A percentile compares a stretch with the other conserved stretches of the same genome.
These are phyloP conservation scores for Noctua comes DNA, from an alignment of 2,888 invertebrate species.

Conservation along the genomic window DNA sequence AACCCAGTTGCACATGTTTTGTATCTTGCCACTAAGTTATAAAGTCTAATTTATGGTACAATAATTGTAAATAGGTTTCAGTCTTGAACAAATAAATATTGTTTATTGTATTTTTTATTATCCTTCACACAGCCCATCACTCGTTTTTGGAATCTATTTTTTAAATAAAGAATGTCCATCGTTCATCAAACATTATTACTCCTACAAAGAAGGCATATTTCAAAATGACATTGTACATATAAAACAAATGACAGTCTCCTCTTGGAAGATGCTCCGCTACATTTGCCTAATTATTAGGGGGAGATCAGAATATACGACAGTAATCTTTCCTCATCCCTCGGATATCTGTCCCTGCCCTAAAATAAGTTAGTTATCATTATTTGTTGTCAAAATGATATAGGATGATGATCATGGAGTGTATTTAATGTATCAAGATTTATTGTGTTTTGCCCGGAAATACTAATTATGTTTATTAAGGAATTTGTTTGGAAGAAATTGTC, in stretches of 20 bases:
- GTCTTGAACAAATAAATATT: too few species aligned
- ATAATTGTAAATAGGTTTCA: too few species aligned
- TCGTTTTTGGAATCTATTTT: not conserved
- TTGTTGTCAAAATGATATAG: slow-evolving; percentile 43
- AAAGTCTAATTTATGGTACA: too few species aligned
- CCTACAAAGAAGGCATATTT: slow-evolving; percentile 23
- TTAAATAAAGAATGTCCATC: not conserved
- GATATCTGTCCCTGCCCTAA: slow-evolving; percentile 66
- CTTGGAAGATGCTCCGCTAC: slow-evolving; percentile 56
- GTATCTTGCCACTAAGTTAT: too few species aligned
- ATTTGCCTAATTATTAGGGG: slow-evolving; percentile 71
- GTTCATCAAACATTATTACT: slow-evolving; percentile 4
- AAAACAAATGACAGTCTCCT: slow-evolving; percentile 63
- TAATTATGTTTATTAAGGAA: not conserved
- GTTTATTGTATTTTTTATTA: too few species aligned
- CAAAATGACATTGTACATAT: slow-evolving; percentile 44
- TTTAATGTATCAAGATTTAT: slow-evolving; percentile 27
- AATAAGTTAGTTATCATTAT: slow-evolving; percentile 59
- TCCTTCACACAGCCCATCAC: not conserved
- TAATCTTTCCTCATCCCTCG: slow-evolving; percentile 70
- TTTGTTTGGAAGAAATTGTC: not conserved
- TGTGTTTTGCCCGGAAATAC: not conserved
- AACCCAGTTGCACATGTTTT: too few species aligned
- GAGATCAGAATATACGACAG: slow-evolving; percentile 72
- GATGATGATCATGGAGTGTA: slow-evolving; percentile 40